Conservation (phyloP, 1,140 invertebrate species). For the Pollicipes pollicipes region DNA sequence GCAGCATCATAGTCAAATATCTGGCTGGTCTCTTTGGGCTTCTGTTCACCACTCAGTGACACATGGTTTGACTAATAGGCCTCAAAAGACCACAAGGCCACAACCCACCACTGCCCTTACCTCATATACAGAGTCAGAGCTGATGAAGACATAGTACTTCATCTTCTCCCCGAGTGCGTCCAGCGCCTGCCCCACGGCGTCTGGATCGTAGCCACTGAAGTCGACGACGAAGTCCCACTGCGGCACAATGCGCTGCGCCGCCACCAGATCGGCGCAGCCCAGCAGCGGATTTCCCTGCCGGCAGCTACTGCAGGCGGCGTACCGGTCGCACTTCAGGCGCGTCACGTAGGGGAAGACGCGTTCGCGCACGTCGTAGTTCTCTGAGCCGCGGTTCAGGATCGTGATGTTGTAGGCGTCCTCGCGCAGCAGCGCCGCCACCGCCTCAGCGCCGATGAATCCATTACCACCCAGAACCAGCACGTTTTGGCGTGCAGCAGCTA, state of each 20-base stretch:
- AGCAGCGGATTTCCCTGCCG: not conserved
- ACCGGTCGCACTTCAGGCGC: not conserved
- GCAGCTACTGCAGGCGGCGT: not conserved
- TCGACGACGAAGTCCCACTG: constrained; percentile 30
- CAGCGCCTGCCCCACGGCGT: constrained; percentile 24
- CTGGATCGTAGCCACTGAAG: constrained; percentile 29
- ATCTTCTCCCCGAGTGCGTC: constrained; percentile 23
- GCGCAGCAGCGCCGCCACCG: not conserved
- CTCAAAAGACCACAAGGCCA: not conserved
- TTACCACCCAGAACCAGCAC: not conserved
- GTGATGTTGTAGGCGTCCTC: not conserved
- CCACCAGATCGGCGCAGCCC: not conserved
- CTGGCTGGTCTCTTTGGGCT: too few relatives aligned
- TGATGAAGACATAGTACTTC: constrained; percentile 31
- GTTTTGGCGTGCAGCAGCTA: too few relatives aligned
- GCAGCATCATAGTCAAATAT: too few relatives aligned
- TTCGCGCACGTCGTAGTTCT: not conserved
- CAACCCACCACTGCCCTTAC: constrained; percentile 24
- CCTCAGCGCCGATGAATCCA: not conserved
- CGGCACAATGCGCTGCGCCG: not conserved
- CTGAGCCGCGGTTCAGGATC: not conserved
- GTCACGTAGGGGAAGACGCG: not conserved
- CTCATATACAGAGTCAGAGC: constrained; percentile 34
- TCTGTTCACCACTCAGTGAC: too few relatives aligned
- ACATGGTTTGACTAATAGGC: too few relatives aligned